phyloP scores from a whole-genome alignment of 2,797 vertebrate species.

The Ptychobarbus kaznakovi region DNA sequence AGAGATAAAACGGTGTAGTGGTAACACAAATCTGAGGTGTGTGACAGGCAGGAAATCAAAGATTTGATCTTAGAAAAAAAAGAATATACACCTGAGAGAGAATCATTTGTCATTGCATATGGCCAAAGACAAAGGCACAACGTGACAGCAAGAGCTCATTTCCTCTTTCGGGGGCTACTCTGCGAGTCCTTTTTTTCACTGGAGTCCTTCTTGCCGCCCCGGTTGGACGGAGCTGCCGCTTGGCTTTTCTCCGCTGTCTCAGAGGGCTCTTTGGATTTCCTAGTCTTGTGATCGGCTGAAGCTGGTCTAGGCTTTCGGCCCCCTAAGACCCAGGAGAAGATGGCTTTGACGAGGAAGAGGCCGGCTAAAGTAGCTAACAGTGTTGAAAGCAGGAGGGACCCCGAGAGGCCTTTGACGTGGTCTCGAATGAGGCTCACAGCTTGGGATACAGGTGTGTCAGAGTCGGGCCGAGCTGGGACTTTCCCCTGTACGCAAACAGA shows the following conservation, averaged over 20 bases:
- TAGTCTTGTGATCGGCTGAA: slow-evolving; percentile 47
- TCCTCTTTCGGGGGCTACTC: slow-evolving; percentile 65
- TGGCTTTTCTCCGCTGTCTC: slow-evolving; percentile 45
- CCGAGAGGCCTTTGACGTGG: slow-evolving; percentile 65
- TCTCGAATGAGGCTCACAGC: slow-evolving; percentile 65
- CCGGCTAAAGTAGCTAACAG: slow-evolving; percentile 67
- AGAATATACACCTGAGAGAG: slow-evolving; percentile 51
- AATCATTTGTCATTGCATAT: slow-evolving; percentile 28
- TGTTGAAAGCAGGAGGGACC: slow-evolving; percentile 72
- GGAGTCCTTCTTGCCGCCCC: slow-evolving; percentile 57
- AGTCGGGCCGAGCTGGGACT: slow-evolving; percentile 50
- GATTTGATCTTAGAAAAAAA: neutral
- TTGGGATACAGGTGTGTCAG: slow-evolving; percentile 53
- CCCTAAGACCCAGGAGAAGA: slow-evolving; percentile 56
- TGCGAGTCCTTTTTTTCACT: slow-evolving; percentile 64
- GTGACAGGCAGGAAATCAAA: slow-evolving; percentile 31
- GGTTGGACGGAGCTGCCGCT: neutral
- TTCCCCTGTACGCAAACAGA: slow-evolving; percentile 51
- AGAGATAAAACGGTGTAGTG: slow-evolving; percentile 22
- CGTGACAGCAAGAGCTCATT: slow-evolving; percentile 41
- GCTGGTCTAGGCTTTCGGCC: slow-evolving; percentile 39
- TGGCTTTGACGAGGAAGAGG: slow-evolving; percentile 65
- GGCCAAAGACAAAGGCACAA: slow-evolving; percentile 12
- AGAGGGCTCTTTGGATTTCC: slow-evolving; percentile 45
- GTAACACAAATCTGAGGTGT: slow-evolving; percentile 30